These are phyloP conservation scores for Emydura subglobosa DNA, from an alignment of 2,113 vertebrate species.

Conservation along the genomic window DNA sequence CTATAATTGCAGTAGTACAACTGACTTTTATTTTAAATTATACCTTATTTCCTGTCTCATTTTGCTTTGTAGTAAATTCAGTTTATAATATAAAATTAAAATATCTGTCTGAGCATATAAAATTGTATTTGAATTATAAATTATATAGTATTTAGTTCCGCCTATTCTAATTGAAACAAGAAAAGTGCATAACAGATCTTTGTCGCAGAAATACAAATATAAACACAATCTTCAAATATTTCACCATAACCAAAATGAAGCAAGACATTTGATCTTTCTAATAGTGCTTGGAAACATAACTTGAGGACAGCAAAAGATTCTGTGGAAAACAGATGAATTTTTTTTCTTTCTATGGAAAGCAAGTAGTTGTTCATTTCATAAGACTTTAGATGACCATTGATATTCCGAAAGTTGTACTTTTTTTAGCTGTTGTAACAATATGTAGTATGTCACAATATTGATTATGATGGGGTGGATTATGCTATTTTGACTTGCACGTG, in stretches of 20 bases:
- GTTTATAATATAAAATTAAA: neutral
- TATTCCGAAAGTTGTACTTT: neutral
- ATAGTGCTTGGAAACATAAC: neutral
- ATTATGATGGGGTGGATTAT: neutral
- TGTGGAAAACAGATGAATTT: neutral
- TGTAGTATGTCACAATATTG: neutral
- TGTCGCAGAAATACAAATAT: neutral
- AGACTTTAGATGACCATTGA: neutral
- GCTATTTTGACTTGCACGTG: neutral
- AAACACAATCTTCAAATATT: neutral
- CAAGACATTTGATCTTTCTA: neutral
- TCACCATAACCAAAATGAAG: neutral
- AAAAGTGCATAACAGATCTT: neutral
- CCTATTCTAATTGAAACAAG: neutral
- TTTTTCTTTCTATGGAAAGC: neutral
- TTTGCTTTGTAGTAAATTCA: accelerated
- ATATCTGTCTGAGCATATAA: neutral
- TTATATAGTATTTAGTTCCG: constrained; percentile 37
- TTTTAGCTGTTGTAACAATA: neutral
- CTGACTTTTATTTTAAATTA: accelerated
- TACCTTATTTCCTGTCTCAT: neutral
- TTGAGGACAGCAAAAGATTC: neutral
- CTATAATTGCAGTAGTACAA: neutral
- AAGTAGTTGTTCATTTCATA: neutral
- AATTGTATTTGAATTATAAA: accelerated